Percentiles rank a stretch among this genome's conserved stretches.
phyloP scores from a whole-genome alignment of 2,113 vertebrate species.

The Cebus imitator region DNA sequence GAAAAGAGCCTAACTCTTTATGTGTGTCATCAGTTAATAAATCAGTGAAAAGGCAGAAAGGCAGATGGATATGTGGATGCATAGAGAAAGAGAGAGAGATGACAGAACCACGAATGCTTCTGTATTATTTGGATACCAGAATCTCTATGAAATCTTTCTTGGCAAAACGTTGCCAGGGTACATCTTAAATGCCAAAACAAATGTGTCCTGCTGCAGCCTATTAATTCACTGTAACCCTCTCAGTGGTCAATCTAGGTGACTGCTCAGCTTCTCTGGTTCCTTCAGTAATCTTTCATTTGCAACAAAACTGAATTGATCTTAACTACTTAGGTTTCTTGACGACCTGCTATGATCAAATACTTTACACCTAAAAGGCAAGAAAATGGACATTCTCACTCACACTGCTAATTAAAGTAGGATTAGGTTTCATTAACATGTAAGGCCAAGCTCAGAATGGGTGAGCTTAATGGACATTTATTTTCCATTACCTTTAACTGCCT shows the following conservation, averaged over 20 bases:
- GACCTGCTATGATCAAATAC: not conserved
- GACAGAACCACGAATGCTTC: not conserved
- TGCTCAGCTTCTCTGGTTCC: not conserved
- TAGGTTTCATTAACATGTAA: not conserved
- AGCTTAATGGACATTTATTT: not conserved
- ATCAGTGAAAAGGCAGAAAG: not conserved
- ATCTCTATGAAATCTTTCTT: not conserved
- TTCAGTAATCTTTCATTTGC: not conserved
- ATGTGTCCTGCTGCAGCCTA: not conserved
- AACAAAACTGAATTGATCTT: not conserved
- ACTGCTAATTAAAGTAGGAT: not conserved
- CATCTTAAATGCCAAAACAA: not conserved
- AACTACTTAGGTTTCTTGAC: not conserved
- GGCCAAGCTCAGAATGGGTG: not conserved
- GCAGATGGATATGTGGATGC: not conserved
- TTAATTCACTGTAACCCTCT: not conserved
- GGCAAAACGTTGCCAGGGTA: not conserved
- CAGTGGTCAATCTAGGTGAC: not conserved
- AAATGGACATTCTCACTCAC: not conserved
- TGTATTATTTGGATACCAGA: not conserved
- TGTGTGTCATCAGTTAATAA: not conserved
- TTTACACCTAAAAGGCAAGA: not conserved
- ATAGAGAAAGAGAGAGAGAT: not conserved
- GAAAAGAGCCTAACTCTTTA: not conserved
- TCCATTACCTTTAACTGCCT: not conserved